Conservation (phyloP, 1,140 invertebrate genomes). For the Ceratina calcarata region DNA sequence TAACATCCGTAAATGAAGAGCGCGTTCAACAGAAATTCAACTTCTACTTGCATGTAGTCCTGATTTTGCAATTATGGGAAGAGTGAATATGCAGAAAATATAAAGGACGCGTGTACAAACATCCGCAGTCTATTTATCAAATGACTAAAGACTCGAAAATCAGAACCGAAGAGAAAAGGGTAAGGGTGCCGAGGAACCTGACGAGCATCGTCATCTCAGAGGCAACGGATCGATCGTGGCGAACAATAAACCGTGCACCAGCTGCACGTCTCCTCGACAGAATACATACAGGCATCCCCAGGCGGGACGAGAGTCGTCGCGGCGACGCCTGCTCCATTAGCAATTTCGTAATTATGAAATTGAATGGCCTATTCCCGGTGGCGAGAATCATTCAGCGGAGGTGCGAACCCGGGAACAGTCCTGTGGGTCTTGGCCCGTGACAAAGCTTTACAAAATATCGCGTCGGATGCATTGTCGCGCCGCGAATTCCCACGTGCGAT, state of each 20-base stretch:
- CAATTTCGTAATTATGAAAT: slow-evolving; percentile 78
- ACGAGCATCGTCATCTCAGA: neutral
- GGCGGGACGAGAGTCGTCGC: slow-evolving; percentile 7
- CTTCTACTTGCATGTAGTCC: too few relatives aligned
- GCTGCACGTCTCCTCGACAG: neutral
- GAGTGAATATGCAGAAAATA: too few relatives aligned
- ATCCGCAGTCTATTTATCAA: too few relatives aligned
- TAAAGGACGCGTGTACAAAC: too few relatives aligned
- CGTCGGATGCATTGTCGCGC: slow-evolving; percentile 21
- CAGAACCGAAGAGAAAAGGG: neutral
- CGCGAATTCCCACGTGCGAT: slow-evolving; percentile 39
- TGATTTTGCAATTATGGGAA: too few relatives aligned
- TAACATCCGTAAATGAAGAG: too few relatives aligned
- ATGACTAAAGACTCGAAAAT: too few relatives aligned
- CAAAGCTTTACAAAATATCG: slow-evolving; percentile 33
- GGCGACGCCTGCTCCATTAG: slow-evolving; percentile 69
- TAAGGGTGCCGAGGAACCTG: neutral
- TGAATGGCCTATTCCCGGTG: slow-evolving; percentile 65
- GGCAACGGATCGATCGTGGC: slow-evolving; percentile 11
- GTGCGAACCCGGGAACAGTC: slow-evolving; percentile 61
- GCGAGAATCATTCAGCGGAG: slow-evolving; percentile 62
- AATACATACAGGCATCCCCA: slow-evolving; percentile 4
- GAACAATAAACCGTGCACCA: slow-evolving; percentile 10
- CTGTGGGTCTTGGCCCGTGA: slow-evolving; percentile 3
- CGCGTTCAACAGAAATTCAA: too few relatives aligned